These are phyloP conservation scores for Tineola bisselliella DNA, from an alignment of 2,888 invertebrate species.

Conservation along the genomic window DNA sequence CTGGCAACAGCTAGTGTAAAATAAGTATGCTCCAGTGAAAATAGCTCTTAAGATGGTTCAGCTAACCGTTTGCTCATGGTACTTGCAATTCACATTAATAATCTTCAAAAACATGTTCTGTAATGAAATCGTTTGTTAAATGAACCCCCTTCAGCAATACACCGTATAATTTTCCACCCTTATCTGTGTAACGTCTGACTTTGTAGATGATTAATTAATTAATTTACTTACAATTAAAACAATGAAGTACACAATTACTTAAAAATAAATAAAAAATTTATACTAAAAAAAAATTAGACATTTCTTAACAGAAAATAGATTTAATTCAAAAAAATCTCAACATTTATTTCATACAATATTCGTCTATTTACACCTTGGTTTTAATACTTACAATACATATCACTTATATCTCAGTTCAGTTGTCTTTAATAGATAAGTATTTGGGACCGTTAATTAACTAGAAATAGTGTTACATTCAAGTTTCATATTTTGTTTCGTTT, in stretches of 20 bases:
- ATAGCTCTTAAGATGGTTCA: no score
- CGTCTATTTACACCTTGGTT: not conserved
- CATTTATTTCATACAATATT: not conserved
- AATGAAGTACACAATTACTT: no score
- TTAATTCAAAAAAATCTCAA: not conserved
- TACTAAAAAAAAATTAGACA: not conserved
- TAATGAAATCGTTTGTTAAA: no score
- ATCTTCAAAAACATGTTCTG: no score
- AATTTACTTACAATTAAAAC: not conserved
- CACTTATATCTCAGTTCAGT: not conserved
- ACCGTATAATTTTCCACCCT: no score
- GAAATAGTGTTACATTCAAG: not conserved
- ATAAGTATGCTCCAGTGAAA: no score
- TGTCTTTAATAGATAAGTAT: not conserved
- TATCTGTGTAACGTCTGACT: not conserved
- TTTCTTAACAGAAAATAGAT: not conserved
- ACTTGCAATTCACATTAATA: no score
- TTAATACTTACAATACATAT: not conserved
- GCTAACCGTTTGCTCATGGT: no score
- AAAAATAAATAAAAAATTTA: no score
- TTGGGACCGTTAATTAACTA: not conserved
- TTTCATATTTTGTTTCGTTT: not conserved
- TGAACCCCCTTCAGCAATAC: no score
- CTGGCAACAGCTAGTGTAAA: no score
- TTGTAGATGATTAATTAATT: not conserved